Percentiles rank a stretch among this genome's conserved stretches.
Conservation (phyloP, 1,140 invertebrate species). For the Drosophila ohnishii region DNA sequence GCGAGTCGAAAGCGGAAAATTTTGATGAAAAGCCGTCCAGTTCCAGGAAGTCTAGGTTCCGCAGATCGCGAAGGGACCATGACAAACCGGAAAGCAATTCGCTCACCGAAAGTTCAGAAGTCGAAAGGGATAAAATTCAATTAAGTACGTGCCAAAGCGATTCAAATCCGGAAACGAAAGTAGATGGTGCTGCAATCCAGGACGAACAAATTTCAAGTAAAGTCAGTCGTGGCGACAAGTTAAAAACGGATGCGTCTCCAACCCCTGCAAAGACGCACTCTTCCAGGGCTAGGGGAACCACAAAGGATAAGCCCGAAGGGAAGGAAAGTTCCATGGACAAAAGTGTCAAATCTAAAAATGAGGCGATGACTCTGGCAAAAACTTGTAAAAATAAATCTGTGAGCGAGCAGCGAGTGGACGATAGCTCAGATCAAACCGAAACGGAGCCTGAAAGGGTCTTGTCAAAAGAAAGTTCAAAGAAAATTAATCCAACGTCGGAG, state of each 20-base stretch:
- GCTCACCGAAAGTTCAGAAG: not conserved
- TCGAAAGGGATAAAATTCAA: not conserved
- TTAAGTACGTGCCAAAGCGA: not conserved
- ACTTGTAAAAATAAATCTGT: not conserved
- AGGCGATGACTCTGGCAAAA: not conserved
- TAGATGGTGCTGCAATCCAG: not conserved
- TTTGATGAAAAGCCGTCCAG: not conserved
- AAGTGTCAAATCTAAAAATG: not conserved
- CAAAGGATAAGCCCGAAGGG: not conserved
- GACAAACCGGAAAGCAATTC: not conserved
- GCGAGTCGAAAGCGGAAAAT: not conserved
- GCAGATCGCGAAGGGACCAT: not conserved
- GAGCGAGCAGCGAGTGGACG: not conserved
- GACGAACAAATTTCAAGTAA: slow-evolving; percentile 1
- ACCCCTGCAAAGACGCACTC: not conserved
- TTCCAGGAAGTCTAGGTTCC: slow-evolving; percentile 6
- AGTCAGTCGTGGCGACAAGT: slow-evolving; percentile 10
- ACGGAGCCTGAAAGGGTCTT: not conserved
- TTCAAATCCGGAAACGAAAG: not conserved
- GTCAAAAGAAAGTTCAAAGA: not conserved
- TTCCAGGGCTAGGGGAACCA: no score
- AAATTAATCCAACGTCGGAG: not conserved
- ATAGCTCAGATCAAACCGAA: not conserved
- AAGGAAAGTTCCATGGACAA: not conserved
- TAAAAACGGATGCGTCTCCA: not conserved